These are phyloP conservation scores for Maniola jurtina DNA, from an alignment of 1,140 invertebrate species.

Conservation along the genomic window DNA sequence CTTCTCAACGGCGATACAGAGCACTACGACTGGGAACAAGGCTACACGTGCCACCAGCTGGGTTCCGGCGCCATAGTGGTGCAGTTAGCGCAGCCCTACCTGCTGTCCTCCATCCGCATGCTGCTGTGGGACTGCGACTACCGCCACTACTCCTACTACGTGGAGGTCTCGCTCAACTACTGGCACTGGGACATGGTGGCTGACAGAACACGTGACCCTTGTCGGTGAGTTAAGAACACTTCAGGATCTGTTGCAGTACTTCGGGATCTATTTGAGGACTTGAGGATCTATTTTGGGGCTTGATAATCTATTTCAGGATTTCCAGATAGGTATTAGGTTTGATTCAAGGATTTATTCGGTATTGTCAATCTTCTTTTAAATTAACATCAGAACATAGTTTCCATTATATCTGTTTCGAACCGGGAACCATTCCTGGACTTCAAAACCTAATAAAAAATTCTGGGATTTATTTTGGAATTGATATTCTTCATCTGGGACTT, in stretches of 20 bases:
- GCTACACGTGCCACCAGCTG: slow-evolving; percentile 99
- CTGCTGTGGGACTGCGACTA: slow-evolving; percentile 99
- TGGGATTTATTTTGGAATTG: no score
- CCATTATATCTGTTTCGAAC: no score
- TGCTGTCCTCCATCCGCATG: slow-evolving; percentile 93
- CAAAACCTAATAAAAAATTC: no score
- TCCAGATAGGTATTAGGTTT: no score
- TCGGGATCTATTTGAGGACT: background rate
- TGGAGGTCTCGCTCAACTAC: slow-evolving; percentile 96
- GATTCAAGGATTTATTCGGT: no score
- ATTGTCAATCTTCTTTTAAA: no score
- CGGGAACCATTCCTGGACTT: no score
- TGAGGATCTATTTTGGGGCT: no score
- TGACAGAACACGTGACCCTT: slow-evolving; percentile 86
- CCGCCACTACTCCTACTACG: slow-evolving; percentile 96
- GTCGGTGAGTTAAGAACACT: slow-evolving; percentile 68
- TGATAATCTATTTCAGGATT: no score
- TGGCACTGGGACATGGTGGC: slow-evolving; percentile 93
- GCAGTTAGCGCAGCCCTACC: slow-evolving; percentile 97
- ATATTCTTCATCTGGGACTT: no score
- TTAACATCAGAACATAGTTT: no score
- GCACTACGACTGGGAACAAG: slow-evolving; percentile 98
- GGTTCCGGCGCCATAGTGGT: slow-evolving; percentile 96
- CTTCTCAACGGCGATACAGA: slow-evolving; percentile 96
- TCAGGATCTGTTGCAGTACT: no score